Conservation (phyloP, 2,888 invertebrate species). For the Leptura quadrifasciata region DNA sequence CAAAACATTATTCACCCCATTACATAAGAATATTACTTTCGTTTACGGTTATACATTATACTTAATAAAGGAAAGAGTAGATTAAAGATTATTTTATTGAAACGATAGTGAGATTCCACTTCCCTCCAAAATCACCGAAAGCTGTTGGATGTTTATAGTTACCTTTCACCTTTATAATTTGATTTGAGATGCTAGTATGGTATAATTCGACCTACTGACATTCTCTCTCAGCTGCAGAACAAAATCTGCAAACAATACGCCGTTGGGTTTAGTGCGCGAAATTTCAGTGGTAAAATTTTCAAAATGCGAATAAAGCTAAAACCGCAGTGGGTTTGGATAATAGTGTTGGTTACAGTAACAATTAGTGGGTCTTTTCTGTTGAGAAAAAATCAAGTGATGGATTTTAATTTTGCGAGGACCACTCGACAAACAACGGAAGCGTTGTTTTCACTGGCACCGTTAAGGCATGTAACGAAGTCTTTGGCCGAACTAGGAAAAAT, state of each 20-base stretch:
- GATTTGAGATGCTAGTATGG: slow-evolving; percentile 44
- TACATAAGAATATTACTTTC: slow-evolving; percentile 14
- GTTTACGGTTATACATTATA: background rate
- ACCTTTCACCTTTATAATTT: slow-evolving; percentile 65
- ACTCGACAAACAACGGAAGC: slow-evolving; percentile 45
- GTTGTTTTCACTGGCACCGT: slow-evolving; percentile 59
- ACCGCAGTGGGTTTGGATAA: slow-evolving; percentile 55
- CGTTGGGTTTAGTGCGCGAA: background rate
- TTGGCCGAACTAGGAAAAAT: slow-evolving; percentile 74
- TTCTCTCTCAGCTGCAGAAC: slow-evolving; percentile 41
- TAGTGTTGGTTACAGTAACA: slow-evolving; percentile 47
- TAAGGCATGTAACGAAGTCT: slow-evolving; percentile 75
- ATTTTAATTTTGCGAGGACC: slow-evolving; percentile 40
- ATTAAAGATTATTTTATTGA: background rate
- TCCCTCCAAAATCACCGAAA: slow-evolving; percentile 28
- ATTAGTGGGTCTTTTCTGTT: slow-evolving; percentile 58
- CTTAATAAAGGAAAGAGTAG: background rate
- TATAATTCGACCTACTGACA: slow-evolving; percentile 57
- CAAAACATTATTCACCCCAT: slow-evolving; percentile 3
- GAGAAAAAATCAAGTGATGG: slow-evolving; percentile 40
- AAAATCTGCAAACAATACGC: background rate
- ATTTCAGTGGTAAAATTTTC: background rate
- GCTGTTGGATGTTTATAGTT: slow-evolving; percentile 38
- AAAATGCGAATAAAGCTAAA: slow-evolving; percentile 43
- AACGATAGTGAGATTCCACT: slow-evolving; percentile 1